Evolutionary conservation across 1,140 invertebrate genomes (phyloP).

Genomic region (Zophobas morio): DNA sequence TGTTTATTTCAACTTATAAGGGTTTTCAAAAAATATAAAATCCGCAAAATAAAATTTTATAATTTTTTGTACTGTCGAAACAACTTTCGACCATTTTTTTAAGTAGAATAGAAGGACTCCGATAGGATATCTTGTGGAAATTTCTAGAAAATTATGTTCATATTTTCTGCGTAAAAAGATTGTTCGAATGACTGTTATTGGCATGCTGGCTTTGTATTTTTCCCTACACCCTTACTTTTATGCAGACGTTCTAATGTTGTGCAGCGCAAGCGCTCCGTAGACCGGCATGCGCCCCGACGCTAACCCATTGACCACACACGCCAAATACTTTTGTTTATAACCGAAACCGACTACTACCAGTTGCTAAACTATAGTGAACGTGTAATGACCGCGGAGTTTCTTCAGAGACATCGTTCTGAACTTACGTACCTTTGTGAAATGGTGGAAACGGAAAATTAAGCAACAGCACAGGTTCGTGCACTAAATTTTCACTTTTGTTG

Average conservation of each 20-base stretch:
- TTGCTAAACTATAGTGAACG: slow-evolving; percentile 35
- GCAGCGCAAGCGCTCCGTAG: not conserved
- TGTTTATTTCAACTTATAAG: no score
- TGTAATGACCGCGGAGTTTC: slow-evolving; percentile 1
- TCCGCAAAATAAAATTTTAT: no score
- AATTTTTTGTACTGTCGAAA: no score
- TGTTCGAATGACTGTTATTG: no score
- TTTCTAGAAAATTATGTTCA: no score
- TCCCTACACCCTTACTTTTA: no score
- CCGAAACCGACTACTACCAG: not conserved
- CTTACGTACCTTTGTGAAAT: not conserved
- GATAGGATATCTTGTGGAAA: no score
- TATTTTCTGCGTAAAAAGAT: no score
- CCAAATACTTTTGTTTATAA: slow-evolving; percentile 43
- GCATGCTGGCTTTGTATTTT: no score
- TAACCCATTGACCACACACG: slow-evolving; percentile 37
- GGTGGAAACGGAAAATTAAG: not conserved
- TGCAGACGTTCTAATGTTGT: not conserved
- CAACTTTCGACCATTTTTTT: no score
- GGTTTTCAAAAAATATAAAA: no score
- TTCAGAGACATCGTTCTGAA: slow-evolving; percentile 3
- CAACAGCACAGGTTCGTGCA: slow-evolving; percentile 1
- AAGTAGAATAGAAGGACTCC: no score
- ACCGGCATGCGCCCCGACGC: slow-evolving; percentile 40
- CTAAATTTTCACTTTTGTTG: not conserved